A percentile compares a stretch with the other conserved stretches of the same genome.
phyloP scores from a whole-genome alignment of 2,113 vertebrate species.

The Pachyramphus minor region DNA sequence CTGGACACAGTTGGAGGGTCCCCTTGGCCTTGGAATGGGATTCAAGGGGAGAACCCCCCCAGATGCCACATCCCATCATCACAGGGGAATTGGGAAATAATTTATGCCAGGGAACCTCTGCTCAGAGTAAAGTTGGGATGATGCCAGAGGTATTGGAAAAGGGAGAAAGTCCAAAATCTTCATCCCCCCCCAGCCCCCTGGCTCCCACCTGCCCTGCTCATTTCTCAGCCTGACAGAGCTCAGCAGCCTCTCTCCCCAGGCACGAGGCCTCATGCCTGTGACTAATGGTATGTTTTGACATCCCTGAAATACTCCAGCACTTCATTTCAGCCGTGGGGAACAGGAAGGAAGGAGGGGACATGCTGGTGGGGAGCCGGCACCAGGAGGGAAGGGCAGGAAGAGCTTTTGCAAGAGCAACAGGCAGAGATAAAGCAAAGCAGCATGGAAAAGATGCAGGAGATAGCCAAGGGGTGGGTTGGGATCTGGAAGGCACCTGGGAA shows the following conservation, averaged over 20 bases:
- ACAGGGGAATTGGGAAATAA: too few relatives aligned
- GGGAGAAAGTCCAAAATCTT: not conserved
- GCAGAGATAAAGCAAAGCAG: not conserved
- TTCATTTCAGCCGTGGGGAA: slow-evolving; percentile 36
- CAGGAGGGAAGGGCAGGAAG: not conserved
- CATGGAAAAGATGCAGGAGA: rapidly evolving
- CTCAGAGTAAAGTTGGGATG: not conserved
- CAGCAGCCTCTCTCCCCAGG: slow-evolving; percentile 25
- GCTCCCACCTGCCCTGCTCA: not conserved
- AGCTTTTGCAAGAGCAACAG: not conserved
- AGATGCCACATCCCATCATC: not conserved
- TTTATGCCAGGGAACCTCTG: not conserved
- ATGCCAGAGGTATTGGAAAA: rapidly evolving
- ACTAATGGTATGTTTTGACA: slow-evolving; percentile 65
- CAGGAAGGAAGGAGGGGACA: slow-evolving; percentile 27
- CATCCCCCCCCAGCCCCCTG: rapidly evolving
- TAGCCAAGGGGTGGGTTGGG: rapidly evolving
- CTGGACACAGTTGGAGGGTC: rapidly evolving
- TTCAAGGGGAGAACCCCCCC: not conserved
- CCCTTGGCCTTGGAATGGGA: rapidly evolving
- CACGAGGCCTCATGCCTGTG: slow-evolving; percentile 4
- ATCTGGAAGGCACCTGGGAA: not conserved
- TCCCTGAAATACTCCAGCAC: slow-evolving; percentile 57
- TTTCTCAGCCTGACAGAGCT: slow-evolving; percentile 1
- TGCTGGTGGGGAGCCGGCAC: not conserved